Percentiles rank a stretch among this genome's conserved stretches.
Evolutionary conservation across 92 coral and sea anemone genomes (phyloP).

Genomic region (Plumapathes pennacea): DNA sequence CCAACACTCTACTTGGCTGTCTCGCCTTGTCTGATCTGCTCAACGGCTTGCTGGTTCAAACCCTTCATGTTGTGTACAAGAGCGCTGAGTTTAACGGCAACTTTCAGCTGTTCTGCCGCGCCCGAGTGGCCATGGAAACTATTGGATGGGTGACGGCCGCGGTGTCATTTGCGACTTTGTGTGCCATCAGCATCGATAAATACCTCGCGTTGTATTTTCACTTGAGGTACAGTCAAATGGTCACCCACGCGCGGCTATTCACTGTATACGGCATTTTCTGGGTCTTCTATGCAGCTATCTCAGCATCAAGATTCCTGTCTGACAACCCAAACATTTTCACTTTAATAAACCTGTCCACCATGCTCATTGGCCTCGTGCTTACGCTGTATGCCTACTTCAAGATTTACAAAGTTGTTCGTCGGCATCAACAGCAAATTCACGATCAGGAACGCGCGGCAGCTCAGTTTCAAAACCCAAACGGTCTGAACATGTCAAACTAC

Average conservation of each 20-base stretch:
- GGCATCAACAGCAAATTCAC: constrained; percentile 25
- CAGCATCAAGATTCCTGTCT: constrained; percentile 14
- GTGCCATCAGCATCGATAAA: constrained; percentile 17
- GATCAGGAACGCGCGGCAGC: constrained; percentile 8
- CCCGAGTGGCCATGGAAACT: not conserved
- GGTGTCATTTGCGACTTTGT: constrained; percentile 11
- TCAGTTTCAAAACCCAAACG: not conserved
- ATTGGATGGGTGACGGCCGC: constrained; percentile 17
- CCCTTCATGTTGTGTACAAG: constrained; percentile 10
- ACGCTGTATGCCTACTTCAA: constrained; percentile 18
- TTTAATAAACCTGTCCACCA: not conserved
- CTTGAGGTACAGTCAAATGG: constrained; percentile 8
- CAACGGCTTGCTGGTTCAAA: constrained; percentile 15
- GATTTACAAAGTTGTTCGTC: constrained; percentile 13
- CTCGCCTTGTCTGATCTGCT: constrained; percentile 19
- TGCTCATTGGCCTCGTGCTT: constrained; percentile 4
- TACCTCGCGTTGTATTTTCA: constrained; percentile 25
- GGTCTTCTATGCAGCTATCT: constrained; percentile 6
- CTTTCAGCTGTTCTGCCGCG: constrained; percentile 3
- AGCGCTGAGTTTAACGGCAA: constrained; percentile 8
- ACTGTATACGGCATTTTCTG: constrained; percentile 1
- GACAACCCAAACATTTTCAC: not conserved
- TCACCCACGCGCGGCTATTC: constrained; percentile 3
- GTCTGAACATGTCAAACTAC: constrained; percentile 7
- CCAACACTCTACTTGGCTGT: constrained; percentile 20